phyloP scores from a whole-genome alignment of 2,888 invertebrate genomes.

The Lagria hirta region DNA sequence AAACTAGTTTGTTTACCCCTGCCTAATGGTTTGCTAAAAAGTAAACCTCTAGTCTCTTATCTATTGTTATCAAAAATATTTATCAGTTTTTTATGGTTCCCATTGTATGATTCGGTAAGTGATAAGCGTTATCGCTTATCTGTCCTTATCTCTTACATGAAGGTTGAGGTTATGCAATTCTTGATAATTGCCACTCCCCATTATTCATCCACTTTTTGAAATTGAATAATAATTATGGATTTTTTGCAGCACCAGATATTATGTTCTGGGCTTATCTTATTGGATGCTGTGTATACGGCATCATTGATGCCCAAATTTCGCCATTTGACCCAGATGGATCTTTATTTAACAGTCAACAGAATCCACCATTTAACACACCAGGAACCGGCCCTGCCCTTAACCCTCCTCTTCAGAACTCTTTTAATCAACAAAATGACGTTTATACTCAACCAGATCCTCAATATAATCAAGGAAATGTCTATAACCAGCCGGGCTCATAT shows the following conservation, averaged over 20 bases:
- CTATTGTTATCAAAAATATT: constrained; percentile 5
- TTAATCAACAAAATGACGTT: constrained; percentile 5
- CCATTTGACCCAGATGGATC: constrained; percentile 23
- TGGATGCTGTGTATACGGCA: constrained; percentile 22
- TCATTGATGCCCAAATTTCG: constrained; percentile 28
- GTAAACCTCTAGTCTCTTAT: background rate
- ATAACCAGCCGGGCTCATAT: background rate
- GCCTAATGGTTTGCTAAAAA: too few species aligned
- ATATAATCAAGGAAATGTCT: constrained; percentile 8
- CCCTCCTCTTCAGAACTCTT: background rate
- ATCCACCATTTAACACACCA: constrained; percentile 24
- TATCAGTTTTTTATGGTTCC: constrained; percentile 11
- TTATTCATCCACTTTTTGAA: constrained; percentile 1
- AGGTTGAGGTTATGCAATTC: constrained; percentile 6
- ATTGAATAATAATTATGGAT: background rate
- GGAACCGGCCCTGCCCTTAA: background rate
- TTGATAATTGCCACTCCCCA: constrained; percentile 26
- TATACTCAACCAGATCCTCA: constrained; percentile 5
- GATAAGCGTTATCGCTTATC: constrained; percentile 17
- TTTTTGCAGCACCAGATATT: constrained; percentile 20
- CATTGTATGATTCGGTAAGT: constrained; percentile 25
- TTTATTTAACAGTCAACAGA: constrained; percentile 25
- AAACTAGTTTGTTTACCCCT: too few species aligned
- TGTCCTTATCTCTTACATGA: background rate
- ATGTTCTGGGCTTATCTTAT: constrained; percentile 29